Evolutionary conservation across 2,888 invertebrate species (phyloP), one percentile per base, ranked within the genome.

Genomic region (Acronicta alni): DNA sequence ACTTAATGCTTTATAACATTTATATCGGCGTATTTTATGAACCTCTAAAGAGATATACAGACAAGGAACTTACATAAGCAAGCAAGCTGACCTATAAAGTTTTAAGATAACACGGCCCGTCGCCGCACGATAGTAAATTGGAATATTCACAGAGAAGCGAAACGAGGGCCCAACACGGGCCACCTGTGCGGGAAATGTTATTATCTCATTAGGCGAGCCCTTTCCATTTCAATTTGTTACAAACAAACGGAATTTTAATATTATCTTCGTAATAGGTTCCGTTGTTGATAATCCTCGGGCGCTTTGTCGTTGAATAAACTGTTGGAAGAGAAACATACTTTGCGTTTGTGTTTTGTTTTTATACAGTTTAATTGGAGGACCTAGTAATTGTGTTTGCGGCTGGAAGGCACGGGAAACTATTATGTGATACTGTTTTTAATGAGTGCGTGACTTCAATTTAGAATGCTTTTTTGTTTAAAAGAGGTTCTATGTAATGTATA

Each of bases 231-330:
- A 87, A 86, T 87, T 87, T 83, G 85, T 84, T 78, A 77, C 74
- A 84, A 88, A 88, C 89, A 89, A 88, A 89, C 86, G 84, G 84
- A 89, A 88, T 89, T 88, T 88, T 88, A 88, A 88, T 89, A 88
- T 84, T 80, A 83, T 83, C 70, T 72, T 75, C 59, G 70, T 75
- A 79, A 80, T 82, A 72, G 80, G 78, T 78, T 78, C 67, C 70
- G 67, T 67, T 82, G 76, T 81, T 81, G 71, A 79, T 83, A 81
- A 84, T 83, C 80, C 79, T 75, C 62, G 56, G 80, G 80, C 77
- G 75, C 67, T 79, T 80, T 79, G 77, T 84, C 78, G 77, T 85
- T 70, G 57, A 67, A 77, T 75, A 69, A 73, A 73, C 73, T 67
- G 57, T 41, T 43, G 32, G 12, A 37, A 46, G 58, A 51, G 61